These are phyloP conservation scores for Melipona beecheii DNA, from an alignment of 2,888 invertebrate genomes.

Conservation along the genomic window DNA sequence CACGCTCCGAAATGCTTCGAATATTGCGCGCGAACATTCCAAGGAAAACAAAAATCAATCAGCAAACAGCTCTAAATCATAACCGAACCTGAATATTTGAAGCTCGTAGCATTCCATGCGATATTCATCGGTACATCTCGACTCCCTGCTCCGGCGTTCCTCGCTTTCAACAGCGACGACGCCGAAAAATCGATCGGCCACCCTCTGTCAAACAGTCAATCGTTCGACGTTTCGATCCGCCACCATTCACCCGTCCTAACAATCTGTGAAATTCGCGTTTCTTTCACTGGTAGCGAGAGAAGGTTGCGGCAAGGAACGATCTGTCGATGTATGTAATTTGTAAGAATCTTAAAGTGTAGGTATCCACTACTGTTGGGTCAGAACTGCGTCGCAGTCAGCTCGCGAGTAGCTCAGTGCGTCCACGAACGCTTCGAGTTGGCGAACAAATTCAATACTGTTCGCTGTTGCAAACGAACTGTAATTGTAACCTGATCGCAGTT, in stretches of 20 bases:
- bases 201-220: conserved; percentile 51
- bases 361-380: too few species aligned
- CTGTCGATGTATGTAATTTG: not conserved
- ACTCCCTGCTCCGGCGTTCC: conserved; percentile 41
- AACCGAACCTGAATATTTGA: conserved; percentile 62
- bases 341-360: not conserved
- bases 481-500: too few species aligned
- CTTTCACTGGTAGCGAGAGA: not conserved
- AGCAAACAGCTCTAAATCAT: conserved; percentile 59
- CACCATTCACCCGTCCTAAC: not conserved
- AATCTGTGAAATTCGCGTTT: not conserved
- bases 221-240: conserved; percentile 49
- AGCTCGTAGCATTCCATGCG: conserved; percentile 58
- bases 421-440: too few species aligned
- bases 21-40: conserved; percentile 36
- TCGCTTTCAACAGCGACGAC: conserved; percentile 60
- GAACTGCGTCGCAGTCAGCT: too few species aligned
- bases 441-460: too few species aligned
- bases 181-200: conserved; percentile 63
- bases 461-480: too few species aligned
- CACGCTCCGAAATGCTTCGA: conserved; percentile 12
- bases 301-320: not conserved
- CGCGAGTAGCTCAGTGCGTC: too few species aligned
- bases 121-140: conserved; percentile 65
- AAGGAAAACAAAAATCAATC: conserved; percentile 57